phyloP scores from a whole-genome alignment of 2,113 vertebrate genomes.

The Cephalophus harveyi region DNA sequence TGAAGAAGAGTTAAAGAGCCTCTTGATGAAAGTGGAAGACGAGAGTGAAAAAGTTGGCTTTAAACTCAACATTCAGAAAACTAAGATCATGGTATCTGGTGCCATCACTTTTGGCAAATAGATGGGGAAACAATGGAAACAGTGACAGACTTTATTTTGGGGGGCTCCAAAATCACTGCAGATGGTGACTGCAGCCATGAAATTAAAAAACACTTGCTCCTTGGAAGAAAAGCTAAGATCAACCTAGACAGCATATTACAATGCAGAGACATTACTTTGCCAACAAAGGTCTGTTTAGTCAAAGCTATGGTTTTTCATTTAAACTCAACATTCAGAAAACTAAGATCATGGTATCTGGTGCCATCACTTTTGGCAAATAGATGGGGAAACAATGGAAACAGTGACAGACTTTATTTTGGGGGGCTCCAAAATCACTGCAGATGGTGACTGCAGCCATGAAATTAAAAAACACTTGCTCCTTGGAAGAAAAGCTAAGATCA shows the following conservation, averaged over 20 bases:
- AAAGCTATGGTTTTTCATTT: neutral
- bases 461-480: neutral
- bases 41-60: neutral
- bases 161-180: neutral
- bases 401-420: neutral
- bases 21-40: neutral
- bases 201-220: neutral
- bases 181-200: neutral
- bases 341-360: neutral
- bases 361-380: neutral
- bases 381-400: neutral
- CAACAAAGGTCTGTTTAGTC: neutral
- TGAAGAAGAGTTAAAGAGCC: neutral
- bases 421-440: neutral
- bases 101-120: neutral
- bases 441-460: neutral
- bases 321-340: neutral
- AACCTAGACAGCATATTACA: neutral
- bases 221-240: neutral
- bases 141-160: neutral
- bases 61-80: neutral
- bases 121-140: neutral
- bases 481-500: neutral
- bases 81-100: neutral
- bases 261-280: neutral